A percentile compares a stretch with the other conserved stretches of the same genome.
Conservation (phyloP, 2,113 vertebrate species). For the Chlorocebus sabaeus region DNA sequence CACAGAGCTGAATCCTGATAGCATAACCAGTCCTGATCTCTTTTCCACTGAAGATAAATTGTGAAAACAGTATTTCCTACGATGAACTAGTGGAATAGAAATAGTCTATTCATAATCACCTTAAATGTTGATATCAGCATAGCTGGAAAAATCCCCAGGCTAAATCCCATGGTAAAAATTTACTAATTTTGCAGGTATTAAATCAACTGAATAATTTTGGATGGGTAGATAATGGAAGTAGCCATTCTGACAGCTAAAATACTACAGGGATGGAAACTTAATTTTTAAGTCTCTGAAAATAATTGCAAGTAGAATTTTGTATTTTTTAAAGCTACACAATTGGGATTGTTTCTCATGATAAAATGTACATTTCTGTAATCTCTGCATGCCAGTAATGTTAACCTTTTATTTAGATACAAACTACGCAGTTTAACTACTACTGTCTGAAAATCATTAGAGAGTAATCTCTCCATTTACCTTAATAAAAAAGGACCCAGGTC, state of each 20-base stretch:
- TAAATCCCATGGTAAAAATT: constrained; percentile 60
- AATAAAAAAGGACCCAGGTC: neutral
- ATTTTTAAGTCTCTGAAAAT: constrained; percentile 58
- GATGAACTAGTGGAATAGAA: constrained; percentile 67
- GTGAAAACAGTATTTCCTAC: constrained; percentile 56
- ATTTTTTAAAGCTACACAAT: constrained; percentile 50
- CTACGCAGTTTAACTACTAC: neutral
- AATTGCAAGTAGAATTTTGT: constrained; percentile 52
- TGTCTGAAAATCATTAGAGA: neutral
- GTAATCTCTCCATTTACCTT: constrained; percentile 22
- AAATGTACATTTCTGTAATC: constrained; percentile 58
- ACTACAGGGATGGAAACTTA: constrained; percentile 54
- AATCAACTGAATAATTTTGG: constrained; percentile 59
- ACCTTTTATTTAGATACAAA: constrained; percentile 47
- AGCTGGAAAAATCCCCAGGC: constrained; percentile 52
- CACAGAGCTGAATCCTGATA: constrained; percentile 32
- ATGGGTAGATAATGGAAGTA: constrained; percentile 46
- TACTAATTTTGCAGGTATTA: constrained; percentile 73
- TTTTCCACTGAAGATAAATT: constrained; percentile 26
- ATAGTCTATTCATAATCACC: constrained; percentile 68
- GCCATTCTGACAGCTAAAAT: constrained; percentile 51
- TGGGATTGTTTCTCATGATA: constrained; percentile 48
- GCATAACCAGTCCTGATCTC: constrained; percentile 48
- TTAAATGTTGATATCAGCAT: constrained; percentile 58
- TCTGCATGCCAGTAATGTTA: constrained; percentile 7